These are phyloP conservation scores for Hanleya hanleyi DNA, from an alignment of 2,888 invertebrate species.

Conservation along the genomic window DNA sequence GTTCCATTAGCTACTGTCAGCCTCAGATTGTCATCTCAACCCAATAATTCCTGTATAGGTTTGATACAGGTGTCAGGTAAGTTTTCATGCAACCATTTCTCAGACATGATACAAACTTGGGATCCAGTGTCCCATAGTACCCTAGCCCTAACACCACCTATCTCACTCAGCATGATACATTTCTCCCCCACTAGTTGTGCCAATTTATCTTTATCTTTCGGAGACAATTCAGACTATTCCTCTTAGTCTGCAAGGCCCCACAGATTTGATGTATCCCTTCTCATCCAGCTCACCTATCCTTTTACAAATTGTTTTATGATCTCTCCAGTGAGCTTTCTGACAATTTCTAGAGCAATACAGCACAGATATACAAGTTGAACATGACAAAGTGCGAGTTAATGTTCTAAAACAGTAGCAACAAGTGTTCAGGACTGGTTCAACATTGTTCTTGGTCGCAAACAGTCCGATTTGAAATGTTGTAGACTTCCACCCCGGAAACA, in stretches of 20 bases:
- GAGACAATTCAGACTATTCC: no score
- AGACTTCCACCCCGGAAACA: neutral
- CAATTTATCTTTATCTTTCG: neutral
- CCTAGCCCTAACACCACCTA: neutral
- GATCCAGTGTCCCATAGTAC: neutral
- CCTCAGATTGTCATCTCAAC: neutral
- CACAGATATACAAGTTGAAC: no score
- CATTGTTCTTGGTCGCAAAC: neutral
- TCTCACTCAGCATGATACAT: neutral
- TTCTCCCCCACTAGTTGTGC: neutral
- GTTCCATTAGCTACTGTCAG: neutral
- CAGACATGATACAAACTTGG: neutral
- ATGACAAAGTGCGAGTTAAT: no score
- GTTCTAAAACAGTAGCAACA: no score
- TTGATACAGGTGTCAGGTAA: neutral
- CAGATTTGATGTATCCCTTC: no score
- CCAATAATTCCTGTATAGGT: neutral
- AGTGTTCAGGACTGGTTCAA: neutral
- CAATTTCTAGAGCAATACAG: no score
- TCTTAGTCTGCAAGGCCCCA: neutral
- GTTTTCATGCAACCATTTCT: neutral
- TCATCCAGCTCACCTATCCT: neutral
- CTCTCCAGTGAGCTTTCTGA: no score
- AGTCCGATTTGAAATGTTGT: neutral
- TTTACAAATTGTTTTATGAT: neutral